Base-by-base conservation (phyloP, 2,888 invertebrate genomes). In the Nomada goodeniana region DNA sequence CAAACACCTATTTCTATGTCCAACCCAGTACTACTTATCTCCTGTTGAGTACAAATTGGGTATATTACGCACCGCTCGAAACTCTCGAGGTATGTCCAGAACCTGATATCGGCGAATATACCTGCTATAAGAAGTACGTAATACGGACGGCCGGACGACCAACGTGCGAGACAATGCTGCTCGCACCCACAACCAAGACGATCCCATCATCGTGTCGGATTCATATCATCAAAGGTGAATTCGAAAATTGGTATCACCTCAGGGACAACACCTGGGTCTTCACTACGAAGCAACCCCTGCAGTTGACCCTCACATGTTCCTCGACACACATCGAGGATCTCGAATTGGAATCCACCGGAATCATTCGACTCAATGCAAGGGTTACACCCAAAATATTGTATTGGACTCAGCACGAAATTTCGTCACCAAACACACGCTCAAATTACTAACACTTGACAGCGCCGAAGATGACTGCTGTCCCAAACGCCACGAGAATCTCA, bases 391-490 rank as follows among this genome's bases (percentile, higher is more conserved):
- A 13, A 67, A 29, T 2, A 36, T 36, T 20, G 53, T 55, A 2
- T 20, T 36, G 11, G 53, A 67, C 11, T 20, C 65, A 36, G 9
- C 53, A 36, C n/a, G 20, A 36, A 36, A 13, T 5, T 20, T 53
- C 18, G 53, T 36, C 7, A 11, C 44, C 44, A 63, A 63, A 9
- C 47, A 23, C 23, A 63, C 44, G n/a, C 47, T 18, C 26, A 67
- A 23, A 2, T 26, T 9, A 20, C n/a, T 18, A 50, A 26, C 18
- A 29, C n/a, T 29, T 29, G 53, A 59, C 23, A 69, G 20, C 18
- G 15, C 44, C 20, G 57, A 69, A 59, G 69, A 57, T 20, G 68
- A 69, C 57, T 59, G 69, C 26, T 57, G 68, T 44, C 36, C 59
- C 10, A 57, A 13, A 20, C 1, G 20, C 15, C 4, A 5, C 13